phyloP scores from a whole-genome alignment of 1,140 invertebrate genomes.

The Polyergus mexicanus region DNA sequence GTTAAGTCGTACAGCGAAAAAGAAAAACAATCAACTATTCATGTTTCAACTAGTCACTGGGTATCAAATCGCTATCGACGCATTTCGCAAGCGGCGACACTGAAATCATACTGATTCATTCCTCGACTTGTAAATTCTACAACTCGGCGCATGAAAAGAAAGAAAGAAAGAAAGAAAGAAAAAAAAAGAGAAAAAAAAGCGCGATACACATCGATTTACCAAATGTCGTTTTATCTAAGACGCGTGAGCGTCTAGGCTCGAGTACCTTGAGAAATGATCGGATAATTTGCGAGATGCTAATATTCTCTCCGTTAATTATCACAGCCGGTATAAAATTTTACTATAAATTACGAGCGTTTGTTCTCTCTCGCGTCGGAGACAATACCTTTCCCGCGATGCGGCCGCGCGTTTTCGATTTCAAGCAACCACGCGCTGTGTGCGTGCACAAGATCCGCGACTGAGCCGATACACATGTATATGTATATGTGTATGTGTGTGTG shows the following conservation, averaged over 20 bases:
- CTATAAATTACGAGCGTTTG: slow-evolving; percentile 26
- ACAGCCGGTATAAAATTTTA: not conserved
- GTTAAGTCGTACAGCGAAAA: slow-evolving; percentile 54
- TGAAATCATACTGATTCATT: slow-evolving; percentile 47
- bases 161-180: no score
- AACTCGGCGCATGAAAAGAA: not conserved
- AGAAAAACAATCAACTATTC: slow-evolving; percentile 55
- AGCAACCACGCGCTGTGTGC: not conserved
- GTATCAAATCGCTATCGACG: slow-evolving; percentile 48
- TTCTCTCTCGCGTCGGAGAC: not conserved
- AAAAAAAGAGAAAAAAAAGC: no score
- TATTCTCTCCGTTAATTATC: not conserved
- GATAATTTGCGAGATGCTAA: not conserved
- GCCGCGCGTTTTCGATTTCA: slow-evolving; percentile 31
- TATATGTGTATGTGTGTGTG: not conserved
- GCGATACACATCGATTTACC: slow-evolving; percentile 13
- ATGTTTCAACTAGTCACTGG: slow-evolving; percentile 47
- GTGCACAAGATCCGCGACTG: not conserved
- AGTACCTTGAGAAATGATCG: not conserved
- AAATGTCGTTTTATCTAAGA: slow-evolving; percentile 6
- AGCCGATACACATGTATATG: not conserved
- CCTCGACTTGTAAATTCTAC: slow-evolving; percentile 14
- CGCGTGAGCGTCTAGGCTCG: not conserved
- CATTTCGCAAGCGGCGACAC: slow-evolving; percentile 52
- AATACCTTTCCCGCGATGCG: slow-evolving; percentile 13